Evolutionary conservation across 2,888 invertebrate genomes (phyloP), one percentile per base, ranked within the genome.

Genomic region (Aphrophora alni): DNA sequence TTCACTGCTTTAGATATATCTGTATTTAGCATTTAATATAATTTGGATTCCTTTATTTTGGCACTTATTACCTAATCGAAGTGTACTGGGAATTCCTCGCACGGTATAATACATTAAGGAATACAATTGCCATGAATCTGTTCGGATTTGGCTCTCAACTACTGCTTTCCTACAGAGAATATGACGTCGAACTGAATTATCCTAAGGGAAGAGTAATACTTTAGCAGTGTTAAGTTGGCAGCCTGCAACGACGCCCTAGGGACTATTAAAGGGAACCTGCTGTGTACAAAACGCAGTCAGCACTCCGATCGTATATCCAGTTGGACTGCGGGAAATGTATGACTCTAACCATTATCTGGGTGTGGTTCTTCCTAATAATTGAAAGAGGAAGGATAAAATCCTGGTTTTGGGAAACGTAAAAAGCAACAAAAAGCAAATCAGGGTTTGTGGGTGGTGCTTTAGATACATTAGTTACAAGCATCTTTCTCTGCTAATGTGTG

Each of bases 281-380:
- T 59, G 59, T 59, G 59, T 59, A 59, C 59, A 59, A 33, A 33
- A 33, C 33, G 8, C 5, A 33, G 33, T 33, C 33, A 33, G 21
- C n/a, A 59, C 59, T n/a, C 59, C 1, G 10, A 7, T 44, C 33
- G 33, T 33, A 33, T 33, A 33, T 33, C 33, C 33, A 33, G 33
- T 33, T 8, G 21, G 59, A 21, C 59, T 12, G 59, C 59, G 21
- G 21, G n/a, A 21, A 21, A 21, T 59, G 4, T 21, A 59, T 10
- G 21, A 5, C 8, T 59, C 59, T 21, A 21, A 44, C 59, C 59
- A 21, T 59, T 21, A 21, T 59, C 59, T 59, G 59, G 59, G 59
- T 59, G 59, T 59, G 59, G 59, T 59, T 59, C 59, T 59, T 59
- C 14, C 59, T 59, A n/a, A 59, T 59, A 59, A 59, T 59, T 59